Evolutionary conservation across 1,140 invertebrate genomes (phyloP), one percentile per base, ranked within the genome.

Genomic region (Lasioglossum albipes): DNA sequence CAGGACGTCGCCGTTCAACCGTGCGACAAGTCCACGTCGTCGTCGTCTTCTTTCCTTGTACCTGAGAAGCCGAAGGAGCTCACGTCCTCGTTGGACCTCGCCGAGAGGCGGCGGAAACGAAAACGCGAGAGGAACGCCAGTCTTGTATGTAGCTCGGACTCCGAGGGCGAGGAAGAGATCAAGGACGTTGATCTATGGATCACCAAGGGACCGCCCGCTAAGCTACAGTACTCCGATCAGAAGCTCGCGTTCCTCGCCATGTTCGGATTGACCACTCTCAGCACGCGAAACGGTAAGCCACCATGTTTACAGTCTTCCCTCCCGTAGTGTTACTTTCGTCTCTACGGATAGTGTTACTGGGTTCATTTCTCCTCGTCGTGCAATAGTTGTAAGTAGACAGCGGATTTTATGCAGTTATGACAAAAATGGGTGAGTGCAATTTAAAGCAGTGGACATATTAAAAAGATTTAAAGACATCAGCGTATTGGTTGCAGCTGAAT

Each of bases 181-280:
- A 91, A 88, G 59, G 90, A 92, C n/a, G 3, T 90, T 45, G 91
- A 93, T 76, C 75, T 93, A 2, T 93, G 91, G 91, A 91, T 94
- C 7, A 93, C 93, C 18, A 94, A 94, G 88, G 94, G 94, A 49
- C 94, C 94, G 7, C 93, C 93, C 7, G 91, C 92, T 7, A 93
- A 93, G 75, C 84, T 92, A 2, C 91, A 92, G 65, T 92, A 91
- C 81, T 90, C 92, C 0, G 90, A 93, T 49, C 87, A 91, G 54
- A 94, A 94, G 84, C 79, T 94, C 7, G 84, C 90, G 0, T 94
- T 94, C 76, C 88, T 94, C 22, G 90, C 91, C 0, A 93, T 93
- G 79, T 94, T 94, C 79, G 93, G 93, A 18, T 81, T 94, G 7
- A 94, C 93, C 0, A 94, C 94, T 12, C 86, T 93, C n/a, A 89